Evolutionary conservation across 2,888 invertebrate species (phyloP).

Genomic region (Pilophorus perplexus): DNA sequence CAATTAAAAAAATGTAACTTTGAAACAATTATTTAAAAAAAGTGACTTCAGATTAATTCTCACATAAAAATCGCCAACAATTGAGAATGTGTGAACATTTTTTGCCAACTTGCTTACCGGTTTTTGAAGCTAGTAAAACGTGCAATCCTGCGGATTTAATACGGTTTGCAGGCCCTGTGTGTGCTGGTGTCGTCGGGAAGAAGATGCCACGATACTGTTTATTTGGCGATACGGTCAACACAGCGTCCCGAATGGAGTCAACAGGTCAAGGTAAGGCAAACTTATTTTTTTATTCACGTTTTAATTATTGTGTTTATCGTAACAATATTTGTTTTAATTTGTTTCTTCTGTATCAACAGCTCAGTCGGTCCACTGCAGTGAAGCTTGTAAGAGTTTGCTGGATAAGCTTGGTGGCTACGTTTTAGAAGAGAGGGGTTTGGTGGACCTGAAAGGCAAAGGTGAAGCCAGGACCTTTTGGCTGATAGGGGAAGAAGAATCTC

Average conservation of each 20-base stretch:
- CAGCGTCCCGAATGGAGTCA: conserved; percentile 83
- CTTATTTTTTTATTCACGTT: no score
- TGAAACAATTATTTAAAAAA: no score
- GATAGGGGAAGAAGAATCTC: conserved; percentile 66
- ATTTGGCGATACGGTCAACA: conserved; percentile 91
- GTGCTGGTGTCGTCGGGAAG: conserved; percentile 86
- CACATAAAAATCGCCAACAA: no score
- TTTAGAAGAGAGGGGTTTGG: conserved; percentile 70
- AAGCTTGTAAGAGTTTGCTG: conserved; percentile 66
- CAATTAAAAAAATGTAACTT: no score
- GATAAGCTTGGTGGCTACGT: conserved; percentile 73
- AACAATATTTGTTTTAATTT: neutral
- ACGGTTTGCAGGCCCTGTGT: conserved; percentile 78
- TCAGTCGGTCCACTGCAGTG: conserved; percentile 78
- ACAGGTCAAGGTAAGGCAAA: conserved; percentile 68
- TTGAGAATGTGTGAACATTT: no score
- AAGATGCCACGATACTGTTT: conserved; percentile 93
- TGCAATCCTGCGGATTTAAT: no score
- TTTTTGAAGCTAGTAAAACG: no score
- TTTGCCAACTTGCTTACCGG: no score
- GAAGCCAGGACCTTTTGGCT: conserved; percentile 82
- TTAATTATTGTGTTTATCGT: neutral
- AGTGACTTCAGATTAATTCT: no score
- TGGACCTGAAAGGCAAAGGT: conserved; percentile 81
- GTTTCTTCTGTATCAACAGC: conserved; percentile 55